Evolutionary conservation across 2,797 vertebrate species (phyloP), one percentile per base, ranked within the genome.

Genomic region (Takifugu ocellatus): DNA sequence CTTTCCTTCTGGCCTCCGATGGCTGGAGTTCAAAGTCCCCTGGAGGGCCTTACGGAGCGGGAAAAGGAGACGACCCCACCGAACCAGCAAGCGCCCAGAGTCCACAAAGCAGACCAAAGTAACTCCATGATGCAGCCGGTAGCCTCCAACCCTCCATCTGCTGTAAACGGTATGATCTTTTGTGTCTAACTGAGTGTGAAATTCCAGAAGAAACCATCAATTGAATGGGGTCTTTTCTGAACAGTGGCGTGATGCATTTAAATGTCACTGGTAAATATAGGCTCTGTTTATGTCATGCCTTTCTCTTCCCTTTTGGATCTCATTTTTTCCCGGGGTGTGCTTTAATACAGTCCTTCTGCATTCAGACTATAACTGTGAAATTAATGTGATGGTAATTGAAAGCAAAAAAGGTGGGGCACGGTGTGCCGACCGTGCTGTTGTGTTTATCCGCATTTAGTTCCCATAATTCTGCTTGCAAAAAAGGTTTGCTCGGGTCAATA

Each of bases 31-130:
- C 64, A 63, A 45, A 70, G 54, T 59, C 60, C 77, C 49, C 82
- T 76, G 12, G 85, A 88, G 51, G 90, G 85, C 36, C 83, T 92
- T 54, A 81, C 88, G 15, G 86, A 91, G 65, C 87, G 83, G 68
- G 90, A 91, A 69, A 90, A 81, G 53, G 91, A 92, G 63, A 62
- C 88, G 66, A 70, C 70, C 47, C 82, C 85, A 0, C 21, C 82
- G 62, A 59, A 78, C 54, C 81, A 44, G 45, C 69, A 83, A 15
- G 61, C 72, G 17, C 73, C 84, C 59, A 70, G 73, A 56, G 68
- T 71, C 51, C 59, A 63, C 8, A 74, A 58, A 31, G 29, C 64
- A 27, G 74, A 54, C 59, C 61, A 60, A 42, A 66, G 53, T 9
- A 61, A 74, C 8, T 50, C 63, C 49, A 54, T 47, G 39, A 46